phyloP scores from a whole-genome alignment of 1,140 invertebrate species.

The Aricia agestis region DNA sequence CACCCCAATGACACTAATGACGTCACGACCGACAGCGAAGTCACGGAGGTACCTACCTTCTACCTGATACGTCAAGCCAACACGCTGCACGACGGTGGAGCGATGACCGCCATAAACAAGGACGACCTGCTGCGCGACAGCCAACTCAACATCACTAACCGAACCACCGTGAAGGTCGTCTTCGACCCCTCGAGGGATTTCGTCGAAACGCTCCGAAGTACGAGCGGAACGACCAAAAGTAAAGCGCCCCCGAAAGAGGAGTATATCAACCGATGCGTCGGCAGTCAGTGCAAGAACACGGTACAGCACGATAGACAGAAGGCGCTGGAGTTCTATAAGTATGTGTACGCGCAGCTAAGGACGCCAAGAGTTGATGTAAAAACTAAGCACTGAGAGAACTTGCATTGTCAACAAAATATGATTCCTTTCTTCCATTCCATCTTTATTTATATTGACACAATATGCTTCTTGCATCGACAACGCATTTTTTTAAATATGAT shows the following conservation, averaged over 20 bases:
- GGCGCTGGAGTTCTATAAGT: constrained; percentile 72
- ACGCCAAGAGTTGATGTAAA: constrained; percentile 44
- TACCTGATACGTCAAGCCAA: constrained; percentile 68
- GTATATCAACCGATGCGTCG: constrained; percentile 49
- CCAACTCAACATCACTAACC: constrained; percentile 63
- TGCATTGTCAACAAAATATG: too few species aligned
- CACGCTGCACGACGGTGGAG: constrained; percentile 46
- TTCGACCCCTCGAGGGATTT: constrained; percentile 67
- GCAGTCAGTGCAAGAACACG: constrained; percentile 49
- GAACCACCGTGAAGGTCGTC: constrained; percentile 60
- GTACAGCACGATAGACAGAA: constrained; percentile 61
- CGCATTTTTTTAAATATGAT: too few species aligned
- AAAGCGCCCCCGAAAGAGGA: constrained; percentile 43
- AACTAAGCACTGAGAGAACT: constrained; percentile 39
- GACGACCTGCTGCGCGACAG: constrained; percentile 58
- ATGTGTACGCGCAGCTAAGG: constrained; percentile 63
- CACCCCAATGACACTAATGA: constrained; percentile 41
- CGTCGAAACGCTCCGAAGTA: constrained; percentile 60
- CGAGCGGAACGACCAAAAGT: constrained; percentile 38
- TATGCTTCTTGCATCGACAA: too few species aligned
- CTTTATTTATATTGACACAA: too few species aligned
- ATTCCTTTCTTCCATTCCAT: too few species aligned
- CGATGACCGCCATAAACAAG: constrained; percentile 61
- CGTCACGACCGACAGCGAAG: constrained; percentile 49
- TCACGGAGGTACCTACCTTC: constrained; percentile 65